These are phyloP conservation scores for Drosophila virilis DNA, from an alignment of 1,140 invertebrate species.

Conservation along the genomic window DNA sequence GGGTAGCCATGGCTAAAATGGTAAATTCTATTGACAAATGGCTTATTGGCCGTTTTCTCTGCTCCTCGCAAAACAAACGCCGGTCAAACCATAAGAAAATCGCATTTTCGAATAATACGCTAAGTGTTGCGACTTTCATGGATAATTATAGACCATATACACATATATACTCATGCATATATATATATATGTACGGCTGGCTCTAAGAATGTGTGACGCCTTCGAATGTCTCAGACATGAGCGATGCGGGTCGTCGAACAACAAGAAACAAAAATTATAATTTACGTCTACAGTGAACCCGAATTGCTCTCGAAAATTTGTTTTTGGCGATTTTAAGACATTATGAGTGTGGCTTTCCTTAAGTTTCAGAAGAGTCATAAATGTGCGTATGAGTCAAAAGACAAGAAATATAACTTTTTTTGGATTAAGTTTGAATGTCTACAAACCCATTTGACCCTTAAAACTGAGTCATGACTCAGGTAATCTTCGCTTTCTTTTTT, in stretches of 20 bases:
- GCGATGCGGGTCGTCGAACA: slow-evolving; percentile 31
- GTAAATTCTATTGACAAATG: slow-evolving; percentile 75
- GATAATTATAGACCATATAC: slow-evolving; percentile 58
- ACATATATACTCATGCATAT: slow-evolving; percentile 15
- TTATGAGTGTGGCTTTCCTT: background rate
- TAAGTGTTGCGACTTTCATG: slow-evolving; percentile 42
- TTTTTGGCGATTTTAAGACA: background rate
- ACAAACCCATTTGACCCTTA: background rate
- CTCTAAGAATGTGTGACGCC: slow-evolving; percentile 43
- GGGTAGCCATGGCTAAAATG: slow-evolving; percentile 25
- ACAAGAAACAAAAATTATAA: slow-evolving; percentile 39
- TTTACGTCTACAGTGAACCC: slow-evolving; percentile 52
- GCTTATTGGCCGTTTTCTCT: slow-evolving; percentile 52
- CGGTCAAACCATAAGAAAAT: slow-evolving; percentile 46
- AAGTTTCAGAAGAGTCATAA: background rate
- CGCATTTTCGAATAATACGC: slow-evolving; percentile 48
- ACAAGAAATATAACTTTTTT: background rate
- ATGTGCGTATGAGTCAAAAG: background rate
- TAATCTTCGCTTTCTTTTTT: background rate
- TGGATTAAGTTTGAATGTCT: background rate
- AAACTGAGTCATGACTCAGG: background rate
- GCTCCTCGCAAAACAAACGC: slow-evolving; percentile 6
- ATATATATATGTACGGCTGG: slow-evolving; percentile 5
- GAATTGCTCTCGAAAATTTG: slow-evolving; percentile 26
- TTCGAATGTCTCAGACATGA: slow-evolving; percentile 37